Evolutionary conservation across 2,113 vertebrate genomes (phyloP).

Genomic region (Nesogale talazaci): DNA sequence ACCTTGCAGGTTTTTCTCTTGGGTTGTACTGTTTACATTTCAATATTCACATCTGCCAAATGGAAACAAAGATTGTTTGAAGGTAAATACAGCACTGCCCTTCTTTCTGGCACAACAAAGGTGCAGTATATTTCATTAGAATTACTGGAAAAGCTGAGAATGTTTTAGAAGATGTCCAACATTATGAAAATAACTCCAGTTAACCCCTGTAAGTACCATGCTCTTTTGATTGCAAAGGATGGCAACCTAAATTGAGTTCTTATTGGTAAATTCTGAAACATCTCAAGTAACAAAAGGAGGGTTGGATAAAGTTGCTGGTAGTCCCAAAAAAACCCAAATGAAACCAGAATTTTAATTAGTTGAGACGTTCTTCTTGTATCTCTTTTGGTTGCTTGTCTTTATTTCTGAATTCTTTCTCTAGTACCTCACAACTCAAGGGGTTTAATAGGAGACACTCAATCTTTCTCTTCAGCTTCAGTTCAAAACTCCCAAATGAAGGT

Average conservation of each 20-base stretch:
- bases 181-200: constrained; percentile 56
- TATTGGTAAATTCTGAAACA: not conserved
- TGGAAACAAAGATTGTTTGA: constrained; percentile 71
- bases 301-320: not conserved
- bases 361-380: not conserved
- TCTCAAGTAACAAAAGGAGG: not conserved
- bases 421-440: not conserved
- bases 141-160: not conserved
- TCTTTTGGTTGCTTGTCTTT: not conserved
- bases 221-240: constrained; percentile 1
- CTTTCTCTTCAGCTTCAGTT: not conserved
- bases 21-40: constrained; percentile 73
- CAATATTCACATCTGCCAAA: constrained; percentile 62
- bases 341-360: not conserved
- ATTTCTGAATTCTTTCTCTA: not conserved
- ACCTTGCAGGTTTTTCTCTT: constrained; percentile 69
- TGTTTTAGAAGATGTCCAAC: not conserved
- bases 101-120: constrained; percentile 39
- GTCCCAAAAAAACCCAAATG: not conserved
- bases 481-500: not conserved
- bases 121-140: constrained; percentile 4
- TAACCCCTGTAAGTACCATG: not conserved
- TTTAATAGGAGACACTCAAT: not conserved
- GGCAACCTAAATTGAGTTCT: constrained; percentile 20
- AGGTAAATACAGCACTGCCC: constrained; percentile 54